phyloP scores from a whole-genome alignment of 2,113 vertebrate genomes.

The Tympanuchus pallidicinctus region DNA sequence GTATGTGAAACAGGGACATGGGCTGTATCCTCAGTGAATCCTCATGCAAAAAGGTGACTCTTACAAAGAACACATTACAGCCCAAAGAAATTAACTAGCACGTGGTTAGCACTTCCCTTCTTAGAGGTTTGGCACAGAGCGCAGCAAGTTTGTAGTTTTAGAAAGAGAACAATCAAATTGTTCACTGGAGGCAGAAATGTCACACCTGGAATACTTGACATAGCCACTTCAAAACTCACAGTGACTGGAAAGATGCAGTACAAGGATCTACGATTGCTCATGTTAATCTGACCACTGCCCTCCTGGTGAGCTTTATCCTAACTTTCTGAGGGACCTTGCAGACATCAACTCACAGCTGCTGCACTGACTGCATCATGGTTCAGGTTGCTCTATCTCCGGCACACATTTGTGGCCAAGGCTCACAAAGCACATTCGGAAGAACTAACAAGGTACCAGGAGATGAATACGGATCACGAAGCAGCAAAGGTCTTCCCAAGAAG shows the following conservation, averaged over 20 bases:
- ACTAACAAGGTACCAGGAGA: background rate
- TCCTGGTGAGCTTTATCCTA: background rate
- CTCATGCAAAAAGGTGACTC: background rate
- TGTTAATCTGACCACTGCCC: background rate
- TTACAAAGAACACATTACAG: background rate
- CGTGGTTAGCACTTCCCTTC: background rate
- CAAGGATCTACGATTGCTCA: background rate
- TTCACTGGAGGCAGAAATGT: background rate
- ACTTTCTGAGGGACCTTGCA: background rate
- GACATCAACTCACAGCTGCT: background rate
- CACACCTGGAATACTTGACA: background rate
- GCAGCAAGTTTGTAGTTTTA: background rate
- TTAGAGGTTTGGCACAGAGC: background rate
- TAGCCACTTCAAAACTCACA: background rate
- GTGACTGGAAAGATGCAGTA: background rate
- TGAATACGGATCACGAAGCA: background rate
- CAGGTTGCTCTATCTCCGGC: background rate
- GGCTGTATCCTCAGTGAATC: background rate
- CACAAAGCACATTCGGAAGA: background rate
- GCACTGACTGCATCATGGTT: background rate
- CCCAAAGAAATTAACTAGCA: background rate
- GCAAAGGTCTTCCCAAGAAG: background rate
- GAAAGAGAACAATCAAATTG: background rate
- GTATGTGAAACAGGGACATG: background rate
- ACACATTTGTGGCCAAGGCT: background rate